phyloP scores from a whole-genome alignment of 2,113 vertebrate species.

The Hippopotamus amphibius region DNA sequence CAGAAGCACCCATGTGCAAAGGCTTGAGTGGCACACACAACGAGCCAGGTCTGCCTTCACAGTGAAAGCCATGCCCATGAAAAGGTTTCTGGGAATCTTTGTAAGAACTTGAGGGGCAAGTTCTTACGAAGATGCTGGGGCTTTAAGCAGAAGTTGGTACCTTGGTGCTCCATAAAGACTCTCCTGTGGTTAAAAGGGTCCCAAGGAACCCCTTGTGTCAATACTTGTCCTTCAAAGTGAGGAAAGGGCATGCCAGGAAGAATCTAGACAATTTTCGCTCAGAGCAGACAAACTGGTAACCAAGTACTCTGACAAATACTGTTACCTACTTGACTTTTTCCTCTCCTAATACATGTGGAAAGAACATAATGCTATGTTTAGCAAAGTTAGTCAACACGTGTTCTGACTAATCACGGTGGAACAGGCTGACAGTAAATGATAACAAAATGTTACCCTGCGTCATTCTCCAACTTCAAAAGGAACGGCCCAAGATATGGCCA shows the following conservation, averaged over 20 bases:
- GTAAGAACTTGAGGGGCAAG: neutral
- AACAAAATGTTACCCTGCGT: conserved; percentile 37
- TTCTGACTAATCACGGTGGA: conserved; percentile 37
- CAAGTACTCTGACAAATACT: neutral
- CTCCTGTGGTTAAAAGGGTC: neutral
- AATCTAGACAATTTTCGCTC: neutral
- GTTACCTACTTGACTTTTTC: conserved; percentile 39
- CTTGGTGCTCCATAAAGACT: neutral
- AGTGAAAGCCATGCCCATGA: neutral
- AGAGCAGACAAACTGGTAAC: conserved; percentile 8
- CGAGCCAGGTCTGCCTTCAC: neutral
- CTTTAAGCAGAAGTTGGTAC: neutral
- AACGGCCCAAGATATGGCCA: neutral
- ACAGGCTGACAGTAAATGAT: conserved; percentile 19
- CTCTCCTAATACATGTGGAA: conserved; percentile 60
- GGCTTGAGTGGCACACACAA: neutral
- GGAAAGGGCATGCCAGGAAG: neutral
- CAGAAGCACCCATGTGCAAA: neutral
- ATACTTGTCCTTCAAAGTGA: neutral
- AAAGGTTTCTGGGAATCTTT: neutral
- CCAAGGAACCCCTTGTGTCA: neutral
- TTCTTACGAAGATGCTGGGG: neutral
- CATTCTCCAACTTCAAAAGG: conserved; percentile 39
- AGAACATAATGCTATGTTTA: conserved; percentile 64
- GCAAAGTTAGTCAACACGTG: neutral